Percentiles rank a stretch among this genome's conserved stretches.
Conservation (phyloP, 2,888 invertebrate genomes). For the Melikaiella ostensackeni region DNA sequence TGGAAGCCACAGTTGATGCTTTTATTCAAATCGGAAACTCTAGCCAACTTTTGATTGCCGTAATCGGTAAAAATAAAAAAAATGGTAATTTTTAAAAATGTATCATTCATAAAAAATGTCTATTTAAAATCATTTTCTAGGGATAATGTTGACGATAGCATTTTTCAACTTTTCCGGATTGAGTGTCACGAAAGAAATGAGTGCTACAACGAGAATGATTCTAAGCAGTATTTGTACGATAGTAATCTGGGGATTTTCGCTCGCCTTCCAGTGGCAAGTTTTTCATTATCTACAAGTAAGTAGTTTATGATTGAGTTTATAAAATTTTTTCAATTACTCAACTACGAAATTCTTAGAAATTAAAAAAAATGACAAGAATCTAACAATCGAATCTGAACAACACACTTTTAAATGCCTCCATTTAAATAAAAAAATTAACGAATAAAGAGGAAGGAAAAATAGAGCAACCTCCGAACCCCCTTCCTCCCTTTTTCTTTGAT, state of each 20-base stretch:
- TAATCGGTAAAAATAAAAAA: constrained; percentile 79
- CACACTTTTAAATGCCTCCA: too few species aligned
- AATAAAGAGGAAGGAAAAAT: too few species aligned
- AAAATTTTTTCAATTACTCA: too few species aligned
- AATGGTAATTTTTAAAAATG: too few species aligned
- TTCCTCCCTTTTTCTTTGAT: too few species aligned
- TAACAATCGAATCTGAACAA: too few species aligned
- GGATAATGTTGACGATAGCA: constrained; percentile 91
- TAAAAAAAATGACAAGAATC: too few species aligned
- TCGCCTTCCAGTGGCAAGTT: constrained; percentile 86
- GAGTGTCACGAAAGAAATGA: constrained; percentile 94
- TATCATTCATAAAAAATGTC: not conserved
- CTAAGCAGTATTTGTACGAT: constrained; percentile 91
- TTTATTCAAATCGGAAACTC: constrained; percentile 88
- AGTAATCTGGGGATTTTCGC: constrained; percentile 92
- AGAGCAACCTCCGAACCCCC: too few species aligned
- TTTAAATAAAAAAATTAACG: too few species aligned
- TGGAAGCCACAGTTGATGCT: constrained; percentile 94
- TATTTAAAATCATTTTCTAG: constrained; percentile 76
- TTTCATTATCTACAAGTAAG: constrained; percentile 87
- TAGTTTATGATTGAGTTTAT: not conserved
- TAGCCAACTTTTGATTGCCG: constrained; percentile 81
- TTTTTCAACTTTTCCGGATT: constrained; percentile 96
- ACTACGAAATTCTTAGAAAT: too few species aligned
- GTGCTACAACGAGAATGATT: constrained; percentile 94